These are phyloP conservation scores for Felis chaus DNA, from an alignment of 2,113 vertebrate genomes.

Conservation along the genomic window DNA sequence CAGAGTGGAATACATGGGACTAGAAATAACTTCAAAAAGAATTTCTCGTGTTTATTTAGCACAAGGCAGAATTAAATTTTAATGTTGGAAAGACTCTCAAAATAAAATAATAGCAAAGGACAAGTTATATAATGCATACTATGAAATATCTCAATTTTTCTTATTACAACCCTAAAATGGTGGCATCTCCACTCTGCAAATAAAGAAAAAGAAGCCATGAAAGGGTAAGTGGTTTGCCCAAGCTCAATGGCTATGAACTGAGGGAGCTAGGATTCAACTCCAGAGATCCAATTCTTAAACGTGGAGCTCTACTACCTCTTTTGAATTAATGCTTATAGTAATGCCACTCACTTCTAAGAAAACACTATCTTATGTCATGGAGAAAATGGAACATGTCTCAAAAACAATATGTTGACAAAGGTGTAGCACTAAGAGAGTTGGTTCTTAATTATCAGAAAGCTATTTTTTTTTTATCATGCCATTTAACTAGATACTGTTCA, in stretches of 20 bases:
- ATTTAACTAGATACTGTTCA: neutral
- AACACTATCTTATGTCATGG: neutral
- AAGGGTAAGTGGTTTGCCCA: neutral
- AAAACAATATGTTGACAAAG: neutral
- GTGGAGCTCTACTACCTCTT: neutral
- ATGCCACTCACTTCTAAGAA: neutral
- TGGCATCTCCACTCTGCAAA: neutral
- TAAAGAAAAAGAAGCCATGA: neutral
- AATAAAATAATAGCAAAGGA: neutral
- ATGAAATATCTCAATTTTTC: neutral
- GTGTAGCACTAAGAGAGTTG: neutral
- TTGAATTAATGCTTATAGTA: neutral
- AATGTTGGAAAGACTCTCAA: neutral
- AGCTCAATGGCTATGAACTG: neutral
- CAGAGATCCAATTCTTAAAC: neutral
- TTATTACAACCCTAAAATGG: neutral
- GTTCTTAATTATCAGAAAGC: neutral
- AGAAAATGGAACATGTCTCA: neutral
- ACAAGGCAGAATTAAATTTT: neutral
- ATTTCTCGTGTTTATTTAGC: neutral
- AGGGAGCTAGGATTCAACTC: neutral
- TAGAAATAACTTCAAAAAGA: neutral
- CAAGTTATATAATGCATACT: neutral
- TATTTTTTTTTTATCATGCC: neutral
- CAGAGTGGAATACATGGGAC: neutral